Evolutionary conservation across 2,888 invertebrate genomes (phyloP).

Genomic region (Platycnemis pennipes): DNA sequence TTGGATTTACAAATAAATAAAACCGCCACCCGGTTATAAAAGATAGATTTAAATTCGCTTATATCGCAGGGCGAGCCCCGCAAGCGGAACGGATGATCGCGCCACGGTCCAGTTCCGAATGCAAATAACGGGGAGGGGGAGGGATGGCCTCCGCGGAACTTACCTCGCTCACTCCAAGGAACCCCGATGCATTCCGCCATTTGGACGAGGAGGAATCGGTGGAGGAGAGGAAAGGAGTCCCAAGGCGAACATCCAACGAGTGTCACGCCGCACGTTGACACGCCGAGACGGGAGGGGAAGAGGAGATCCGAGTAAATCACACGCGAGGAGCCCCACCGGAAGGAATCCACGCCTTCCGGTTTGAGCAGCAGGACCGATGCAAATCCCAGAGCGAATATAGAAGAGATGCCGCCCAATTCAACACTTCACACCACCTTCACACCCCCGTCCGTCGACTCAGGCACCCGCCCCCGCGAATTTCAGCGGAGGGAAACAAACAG

Average conservation of each 20-base stretch:
- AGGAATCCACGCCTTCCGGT: constrained; percentile 24
- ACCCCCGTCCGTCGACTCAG: background rate
- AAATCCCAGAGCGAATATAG: background rate
- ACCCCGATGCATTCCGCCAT: constrained; percentile 67
- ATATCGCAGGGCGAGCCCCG: background rate
- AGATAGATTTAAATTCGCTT: too few relatives aligned
- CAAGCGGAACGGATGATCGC: background rate
- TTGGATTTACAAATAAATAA: too few relatives aligned
- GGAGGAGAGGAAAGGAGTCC: constrained; percentile 50
- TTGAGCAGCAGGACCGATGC: background rate
- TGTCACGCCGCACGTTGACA: constrained; percentile 37
- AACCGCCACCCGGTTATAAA: too few relatives aligned
- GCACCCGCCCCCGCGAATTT: background rate
- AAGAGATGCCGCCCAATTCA: background rate
- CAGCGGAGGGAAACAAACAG: background rate
- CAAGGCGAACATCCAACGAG: constrained; percentile 64
- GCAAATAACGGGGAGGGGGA: background rate
- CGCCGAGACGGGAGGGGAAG: background rate
- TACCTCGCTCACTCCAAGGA: constrained; percentile 66
- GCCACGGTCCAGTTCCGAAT: background rate
- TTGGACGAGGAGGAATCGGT: constrained; percentile 57
- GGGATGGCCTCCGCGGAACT: background rate
- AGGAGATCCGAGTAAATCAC: background rate
- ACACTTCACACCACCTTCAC: constrained; percentile 12
- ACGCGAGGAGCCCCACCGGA: background rate